Conservation (phyloP, 30 jellyfish, hydroid and myxozoan genomes). For the Clytia hemisphaerica region DNA sequence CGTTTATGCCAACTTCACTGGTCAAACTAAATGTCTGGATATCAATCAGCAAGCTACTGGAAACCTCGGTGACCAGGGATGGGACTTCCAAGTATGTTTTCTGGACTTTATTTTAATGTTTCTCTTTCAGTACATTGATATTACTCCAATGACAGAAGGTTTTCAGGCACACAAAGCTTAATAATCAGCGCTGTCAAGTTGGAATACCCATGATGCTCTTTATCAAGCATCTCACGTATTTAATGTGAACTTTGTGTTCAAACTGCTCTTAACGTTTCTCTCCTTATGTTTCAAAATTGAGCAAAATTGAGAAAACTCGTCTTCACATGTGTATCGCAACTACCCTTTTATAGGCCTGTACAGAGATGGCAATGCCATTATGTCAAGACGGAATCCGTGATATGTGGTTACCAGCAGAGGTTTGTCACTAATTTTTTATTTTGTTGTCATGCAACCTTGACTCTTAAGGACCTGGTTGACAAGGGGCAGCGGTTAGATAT, state of each 20-base stretch:
- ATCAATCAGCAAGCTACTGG: constrained; percentile 77
- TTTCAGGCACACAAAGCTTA: too few species aligned
- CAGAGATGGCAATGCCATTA: constrained; percentile 97
- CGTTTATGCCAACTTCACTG: constrained; percentile 91
- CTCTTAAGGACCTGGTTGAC: too few species aligned
- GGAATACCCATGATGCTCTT: too few species aligned
- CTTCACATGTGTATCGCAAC: too few species aligned
- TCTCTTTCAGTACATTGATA: too few species aligned
- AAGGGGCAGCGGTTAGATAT: too few species aligned
- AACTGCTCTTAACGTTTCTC: neutral
- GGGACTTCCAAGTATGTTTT: constrained; percentile 86
- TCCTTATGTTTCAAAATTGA: too few species aligned
- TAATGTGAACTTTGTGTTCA: neutral
- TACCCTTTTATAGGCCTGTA: constrained; percentile 78
- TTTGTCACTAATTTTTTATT: constrained; percentile 14
- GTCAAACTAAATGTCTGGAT: constrained; percentile 67
- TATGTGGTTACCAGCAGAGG: constrained; percentile 78
- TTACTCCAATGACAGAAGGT: too few species aligned
- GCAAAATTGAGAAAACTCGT: too few species aligned
- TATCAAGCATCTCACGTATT: neutral
- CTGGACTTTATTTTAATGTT: too few species aligned
- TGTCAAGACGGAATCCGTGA: constrained; percentile 76
- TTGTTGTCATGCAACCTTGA: neutral
- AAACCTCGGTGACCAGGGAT: constrained; percentile 86
- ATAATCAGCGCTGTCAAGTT: too few species aligned